Evolutionary conservation across 2,113 vertebrate species (phyloP).

Genomic region (Macquaria australasica): DNA sequence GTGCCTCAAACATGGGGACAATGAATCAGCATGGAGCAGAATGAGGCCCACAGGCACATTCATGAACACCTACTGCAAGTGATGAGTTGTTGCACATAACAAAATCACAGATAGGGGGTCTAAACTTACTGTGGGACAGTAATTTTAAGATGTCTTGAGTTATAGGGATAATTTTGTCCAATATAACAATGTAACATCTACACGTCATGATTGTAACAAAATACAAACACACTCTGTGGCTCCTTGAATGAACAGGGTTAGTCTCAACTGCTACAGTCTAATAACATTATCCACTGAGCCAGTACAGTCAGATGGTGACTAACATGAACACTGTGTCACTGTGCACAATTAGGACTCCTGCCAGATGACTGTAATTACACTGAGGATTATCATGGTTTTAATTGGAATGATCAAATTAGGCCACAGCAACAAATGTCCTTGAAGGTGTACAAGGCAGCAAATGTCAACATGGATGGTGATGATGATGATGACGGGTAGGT

Average conservation of each 20-base stretch:
- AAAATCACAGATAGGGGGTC: neutral
- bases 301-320: slow-evolving; percentile 41
- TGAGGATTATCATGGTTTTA: slow-evolving; percentile 66
- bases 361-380: slow-evolving; percentile 75
- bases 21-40: neutral
- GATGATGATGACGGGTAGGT: slow-evolving; percentile 16
- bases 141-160: neutral
- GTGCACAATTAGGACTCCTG: slow-evolving; percentile 44
- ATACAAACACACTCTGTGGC: slow-evolving; percentile 30
- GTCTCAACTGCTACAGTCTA: slow-evolving; percentile 29
- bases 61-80: slow-evolving; percentile 10
- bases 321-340: slow-evolving; percentile 54
- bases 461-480: slow-evolving; percentile 39
- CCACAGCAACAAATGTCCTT: slow-evolving; percentile 32
- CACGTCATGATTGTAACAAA: slow-evolving; percentile 18
- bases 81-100: neutral
- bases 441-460: slow-evolving; percentile 9
- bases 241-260: slow-evolving; percentile 46
- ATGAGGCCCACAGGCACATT: neutral
- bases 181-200: slow-evolving; percentile 1
- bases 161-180: neutral
- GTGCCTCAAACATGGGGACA: neutral
- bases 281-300: slow-evolving; percentile 46
- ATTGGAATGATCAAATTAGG: slow-evolving; percentile 71
- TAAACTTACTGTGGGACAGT: slow-evolving; percentile 5